These are phyloP conservation scores for Choloepus didactylus DNA, from an alignment of 2,797 vertebrate species.

Conservation along the genomic window DNA sequence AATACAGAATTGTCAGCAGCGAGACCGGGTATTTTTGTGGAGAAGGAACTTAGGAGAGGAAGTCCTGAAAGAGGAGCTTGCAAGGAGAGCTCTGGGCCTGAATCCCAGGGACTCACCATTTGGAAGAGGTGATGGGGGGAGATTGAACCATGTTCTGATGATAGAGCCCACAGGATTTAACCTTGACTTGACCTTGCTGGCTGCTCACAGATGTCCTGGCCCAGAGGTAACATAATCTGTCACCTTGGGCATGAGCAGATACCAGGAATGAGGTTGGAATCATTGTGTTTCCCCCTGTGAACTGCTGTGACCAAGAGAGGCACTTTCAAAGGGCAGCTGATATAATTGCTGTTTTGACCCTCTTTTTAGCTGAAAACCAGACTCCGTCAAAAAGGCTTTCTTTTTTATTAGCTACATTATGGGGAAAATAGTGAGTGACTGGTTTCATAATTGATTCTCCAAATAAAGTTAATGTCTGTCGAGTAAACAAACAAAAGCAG, in stretches of 20 bases:
- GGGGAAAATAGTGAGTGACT: conserved; percentile 63
- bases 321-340: conserved; percentile 85
- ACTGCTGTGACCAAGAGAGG: conserved; percentile 83
- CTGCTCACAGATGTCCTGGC: conserved; percentile 68
- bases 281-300: conserved; percentile 81
- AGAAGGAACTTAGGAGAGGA: background rate
- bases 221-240: conserved; percentile 82
- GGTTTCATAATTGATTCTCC: conserved; percentile 77
- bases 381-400: conserved; percentile 81
- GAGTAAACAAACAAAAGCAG: conserved; percentile 27
- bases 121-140: background rate
- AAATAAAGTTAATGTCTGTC: conserved; percentile 73
- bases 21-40: background rate
- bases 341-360: conserved; percentile 86
- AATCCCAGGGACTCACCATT: background rate
- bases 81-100: background rate
- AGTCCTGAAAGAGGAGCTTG: background rate
- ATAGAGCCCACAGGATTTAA: conserved; percentile 74
- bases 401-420: conserved; percentile 81
- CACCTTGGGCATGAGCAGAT: conserved; percentile 84
- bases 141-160: conserved; percentile 66
- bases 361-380: conserved; percentile 81
- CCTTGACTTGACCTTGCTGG: conserved; percentile 83
- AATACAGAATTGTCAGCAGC: background rate
- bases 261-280: conserved; percentile 83